Evolutionary conservation across 1,140 invertebrate species (phyloP).

Genomic region (Halyomorpha halys): DNA sequence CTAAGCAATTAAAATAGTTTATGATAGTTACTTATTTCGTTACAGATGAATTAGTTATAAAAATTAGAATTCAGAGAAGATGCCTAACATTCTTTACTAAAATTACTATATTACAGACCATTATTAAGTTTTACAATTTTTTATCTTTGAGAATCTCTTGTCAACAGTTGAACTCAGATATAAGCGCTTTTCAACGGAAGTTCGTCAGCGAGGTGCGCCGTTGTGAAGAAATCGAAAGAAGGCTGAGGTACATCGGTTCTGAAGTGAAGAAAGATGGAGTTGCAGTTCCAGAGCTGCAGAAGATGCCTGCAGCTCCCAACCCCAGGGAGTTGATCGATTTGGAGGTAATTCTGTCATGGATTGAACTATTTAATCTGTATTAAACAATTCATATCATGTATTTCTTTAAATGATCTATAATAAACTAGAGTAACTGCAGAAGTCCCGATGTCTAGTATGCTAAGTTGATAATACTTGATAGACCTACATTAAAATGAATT

Average conservation of each 20-base stretch:
- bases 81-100: not conserved
- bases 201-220: conserved; percentile 84
- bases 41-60: too few relatives aligned
- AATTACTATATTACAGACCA: not conserved
- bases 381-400: too few relatives aligned
- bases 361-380: too few relatives aligned
- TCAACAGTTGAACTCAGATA: conserved; percentile 64
- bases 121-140: too few relatives aligned
- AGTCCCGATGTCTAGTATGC: too few relatives aligned
- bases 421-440: too few relatives aligned
- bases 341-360: conserved; percentile 49
- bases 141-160: not conserved
- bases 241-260: conserved; percentile 85
- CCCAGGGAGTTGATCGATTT: conserved; percentile 94
- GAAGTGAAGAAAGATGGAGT: conserved; percentile 92
- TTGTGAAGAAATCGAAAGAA: conserved; percentile 88
- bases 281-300: conserved; percentile 64
- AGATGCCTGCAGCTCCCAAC: conserved; percentile 81
- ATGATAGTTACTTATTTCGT: too few relatives aligned
- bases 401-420: too few relatives aligned
- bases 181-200: conserved; percentile 81
- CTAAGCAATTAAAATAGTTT: too few relatives aligned
- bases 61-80: not conserved
- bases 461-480: too few relatives aligned
- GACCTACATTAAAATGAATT: too few relatives aligned